A percentile compares a stretch with the other conserved stretches of the same genome.
These are phyloP conservation scores for Zaprionus africanus DNA, from an alignment of 1,140 invertebrate genomes.

Conservation along the genomic window DNA sequence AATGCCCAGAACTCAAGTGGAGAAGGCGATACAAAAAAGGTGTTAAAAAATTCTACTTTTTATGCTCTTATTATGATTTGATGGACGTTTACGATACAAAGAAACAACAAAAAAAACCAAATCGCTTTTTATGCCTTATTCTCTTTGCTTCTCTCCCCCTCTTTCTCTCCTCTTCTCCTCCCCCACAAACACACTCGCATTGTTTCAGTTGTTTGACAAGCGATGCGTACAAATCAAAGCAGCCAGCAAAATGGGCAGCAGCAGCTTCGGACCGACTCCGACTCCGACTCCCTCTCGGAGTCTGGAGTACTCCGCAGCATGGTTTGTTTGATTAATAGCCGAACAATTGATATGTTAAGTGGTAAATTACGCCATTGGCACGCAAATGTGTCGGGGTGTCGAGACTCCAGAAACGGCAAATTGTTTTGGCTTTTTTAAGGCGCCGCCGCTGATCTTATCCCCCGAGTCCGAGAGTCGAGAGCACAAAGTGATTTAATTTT, in stretches of 20 bases:
- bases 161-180: not conserved
- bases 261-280: not conserved
- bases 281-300: slow-evolving; percentile 11
- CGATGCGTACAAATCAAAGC: slow-evolving; percentile 82
- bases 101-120: slow-evolving; percentile 21
- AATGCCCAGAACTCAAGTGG: slow-evolving; percentile 58
- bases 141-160: slow-evolving; percentile 32
- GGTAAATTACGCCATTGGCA: slow-evolving; percentile 82
- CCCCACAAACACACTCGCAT: slow-evolving; percentile 25
- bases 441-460: slow-evolving; percentile 64
- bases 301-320: slow-evolving; percentile 17
- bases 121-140: slow-evolving; percentile 21
- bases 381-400: slow-evolving; percentile 70
- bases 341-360: slow-evolving; percentile 82
- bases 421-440: slow-evolving; percentile 74
- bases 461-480: slow-evolving; percentile 37
- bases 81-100: slow-evolving; percentile 76
- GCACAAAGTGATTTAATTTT: slow-evolving; percentile 77
- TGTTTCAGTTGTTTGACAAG: slow-evolving; percentile 80
- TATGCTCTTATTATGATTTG: slow-evolving; percentile 82
- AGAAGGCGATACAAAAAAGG: slow-evolving; percentile 65
- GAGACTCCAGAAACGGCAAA: slow-evolving; percentile 60
- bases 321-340: slow-evolving; percentile 79
- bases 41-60: slow-evolving; percentile 80
- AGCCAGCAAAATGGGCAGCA: slow-evolving; percentile 58